These are phyloP conservation scores for Tachuris rubrigastra DNA, from an alignment of 2,113 vertebrate species.

Conservation along the genomic window DNA sequence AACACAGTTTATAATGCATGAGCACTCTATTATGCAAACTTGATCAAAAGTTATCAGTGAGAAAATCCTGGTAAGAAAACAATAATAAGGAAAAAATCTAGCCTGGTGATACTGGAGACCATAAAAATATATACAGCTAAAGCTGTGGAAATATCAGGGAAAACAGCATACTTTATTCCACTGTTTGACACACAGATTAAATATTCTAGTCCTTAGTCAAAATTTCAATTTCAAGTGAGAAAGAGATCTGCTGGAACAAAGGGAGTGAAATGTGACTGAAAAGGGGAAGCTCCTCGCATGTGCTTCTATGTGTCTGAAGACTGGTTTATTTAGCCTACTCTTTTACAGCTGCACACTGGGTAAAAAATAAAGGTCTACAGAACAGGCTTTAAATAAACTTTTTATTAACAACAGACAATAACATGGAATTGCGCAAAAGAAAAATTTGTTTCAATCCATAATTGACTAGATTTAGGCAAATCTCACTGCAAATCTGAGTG, in stretches of 20 bases:
- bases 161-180: not conserved
- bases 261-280: not conserved
- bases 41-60: slow-evolving; percentile 31
- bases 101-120: not conserved
- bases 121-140: not conserved
- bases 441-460: not conserved
- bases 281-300: not conserved
- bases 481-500: not conserved
- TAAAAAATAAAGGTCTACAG: not conserved
- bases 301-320: not conserved
- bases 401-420: not conserved
- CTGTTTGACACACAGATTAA: not conserved
- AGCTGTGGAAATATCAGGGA: not conserved
- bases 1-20: slow-evolving; percentile 49
- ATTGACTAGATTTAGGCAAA: not conserved
- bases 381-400: not conserved
- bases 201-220: not conserved
- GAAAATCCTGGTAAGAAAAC: slow-evolving; percentile 13
- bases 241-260: not conserved
- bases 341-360: not conserved
- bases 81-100: slow-evolving; percentile 15
- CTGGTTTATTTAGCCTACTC: not conserved
- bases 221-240: not conserved
- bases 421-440: not conserved
- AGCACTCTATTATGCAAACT: slow-evolving; percentile 56